Percentiles rank a stretch among this genome's conserved stretches.
Conservation (phyloP, 2,113 vertebrate genomes). For the Calonectris borealis region DNA sequence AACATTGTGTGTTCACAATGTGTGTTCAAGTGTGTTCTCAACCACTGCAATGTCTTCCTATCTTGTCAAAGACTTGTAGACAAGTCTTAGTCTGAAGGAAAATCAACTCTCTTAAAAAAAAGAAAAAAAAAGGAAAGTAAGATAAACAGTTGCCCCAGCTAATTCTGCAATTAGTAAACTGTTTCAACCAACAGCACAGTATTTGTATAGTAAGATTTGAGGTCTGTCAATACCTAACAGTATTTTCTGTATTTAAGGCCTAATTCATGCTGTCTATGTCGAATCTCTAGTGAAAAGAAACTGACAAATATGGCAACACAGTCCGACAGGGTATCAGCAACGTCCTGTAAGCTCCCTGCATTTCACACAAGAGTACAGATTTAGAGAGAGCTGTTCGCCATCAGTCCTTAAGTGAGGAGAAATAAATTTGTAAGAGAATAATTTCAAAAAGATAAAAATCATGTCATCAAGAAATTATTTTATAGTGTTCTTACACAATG, state of each 20-base stretch:
- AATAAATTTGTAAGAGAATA: background rate
- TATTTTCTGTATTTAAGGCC: background rate
- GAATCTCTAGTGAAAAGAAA: background rate
- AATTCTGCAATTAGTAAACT: background rate
- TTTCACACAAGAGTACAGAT: background rate
- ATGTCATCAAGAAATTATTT: background rate
- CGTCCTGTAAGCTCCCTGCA: background rate
- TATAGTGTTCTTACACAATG: background rate
- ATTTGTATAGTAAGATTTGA: background rate
- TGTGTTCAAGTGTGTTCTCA: background rate
- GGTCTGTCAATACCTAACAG: background rate
- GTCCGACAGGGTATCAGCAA: background rate
- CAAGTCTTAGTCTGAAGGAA: background rate
- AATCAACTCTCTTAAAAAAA: background rate
- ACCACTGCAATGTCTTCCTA: background rate
- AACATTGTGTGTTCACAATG: background rate
- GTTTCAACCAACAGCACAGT: background rate
- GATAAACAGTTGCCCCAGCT: background rate
- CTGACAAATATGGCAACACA: background rate
- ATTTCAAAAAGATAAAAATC: accelerated
- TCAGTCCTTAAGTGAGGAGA: background rate
- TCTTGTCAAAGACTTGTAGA: background rate
- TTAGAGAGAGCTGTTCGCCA: background rate
- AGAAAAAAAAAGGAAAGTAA: background rate
- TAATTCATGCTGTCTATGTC: background rate